Evolutionary conservation across 2,797 vertebrate genomes (phyloP), one percentile per base, ranked within the genome.

Genomic region (Megalops cyprinoides): DNA sequence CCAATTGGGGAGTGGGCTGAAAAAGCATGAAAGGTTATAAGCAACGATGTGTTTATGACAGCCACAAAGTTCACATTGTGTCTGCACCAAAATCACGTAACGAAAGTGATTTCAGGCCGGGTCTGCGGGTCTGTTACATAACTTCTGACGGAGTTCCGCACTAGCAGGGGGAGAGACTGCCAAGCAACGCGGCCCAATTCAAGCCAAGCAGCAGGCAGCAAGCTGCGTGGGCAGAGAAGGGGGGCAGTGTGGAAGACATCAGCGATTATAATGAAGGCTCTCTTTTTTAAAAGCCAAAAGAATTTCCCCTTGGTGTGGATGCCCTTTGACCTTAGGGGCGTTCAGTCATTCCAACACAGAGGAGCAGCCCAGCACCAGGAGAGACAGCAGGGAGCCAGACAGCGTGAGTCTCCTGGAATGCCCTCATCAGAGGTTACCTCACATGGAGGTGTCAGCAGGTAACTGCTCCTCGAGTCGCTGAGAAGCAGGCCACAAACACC

Each of bases 401-500:
- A 79, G 73, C 2, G 60, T 51, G 46, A 7, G 53, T 55, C 79
- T 84, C 65, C 74, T 81, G 55, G 79, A 1, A 18, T 71, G 75
- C 79, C 83, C 20, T 15, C 85, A 28, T 71, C 34, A 23, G 31
- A 49, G 67, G 71, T 53, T 1, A 46, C 15, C 77, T 78, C 34
- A 79, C 46, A 81, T 44, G 46, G 75, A 82, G 51, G n/a, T 51
- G 39, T 62, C 56, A 80, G 78, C 76, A 39, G 80, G 83, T 69
- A 74, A 78, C 76, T 62, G 49, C 76, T 71, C 62, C 58, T 44
- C 7, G 46, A 67, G 39, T 7, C 23, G 65, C 69, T 58, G 78
- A 79, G 56, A 80, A 87, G 87, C 31, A 77, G 56, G 23, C 49
- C 48, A 44, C 39, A 76, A 49, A 34, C 14, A 56, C 78, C 79